Evolutionary conservation across 2,888 invertebrate species (phyloP).

Genomic region (Pristionchus entomophagus): DNA sequence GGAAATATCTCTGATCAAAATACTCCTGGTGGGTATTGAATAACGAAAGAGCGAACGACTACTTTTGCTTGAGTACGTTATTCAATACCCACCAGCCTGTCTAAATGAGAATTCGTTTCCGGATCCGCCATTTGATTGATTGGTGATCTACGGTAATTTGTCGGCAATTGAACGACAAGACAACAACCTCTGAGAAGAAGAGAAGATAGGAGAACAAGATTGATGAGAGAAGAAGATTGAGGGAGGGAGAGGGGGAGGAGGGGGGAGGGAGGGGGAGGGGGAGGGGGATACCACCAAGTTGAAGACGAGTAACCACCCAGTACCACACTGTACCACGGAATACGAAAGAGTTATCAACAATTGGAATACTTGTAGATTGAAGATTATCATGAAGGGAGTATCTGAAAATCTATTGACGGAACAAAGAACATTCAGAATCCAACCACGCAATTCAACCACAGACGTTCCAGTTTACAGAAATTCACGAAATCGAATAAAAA

Average conservation of each 20-base stretch:
- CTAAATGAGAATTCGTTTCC: too few species aligned
- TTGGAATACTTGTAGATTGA: not conserved
- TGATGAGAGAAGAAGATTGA: slow-evolving; percentile 36
- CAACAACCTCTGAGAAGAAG: slow-evolving; percentile 23
- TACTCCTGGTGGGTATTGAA: too few species aligned
- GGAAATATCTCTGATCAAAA: not conserved
- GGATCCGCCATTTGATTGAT: slow-evolving; percentile 1
- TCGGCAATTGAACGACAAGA: slow-evolving; percentile 41
- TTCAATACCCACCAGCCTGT: too few species aligned
- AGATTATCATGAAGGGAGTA: too few species aligned
- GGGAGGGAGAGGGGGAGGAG: slow-evolving; percentile 17
- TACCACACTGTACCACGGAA: not conserved
- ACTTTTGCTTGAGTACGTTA: too few species aligned
- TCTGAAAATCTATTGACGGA: not conserved
- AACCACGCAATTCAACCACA: not conserved
- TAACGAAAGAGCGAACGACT: too few species aligned
- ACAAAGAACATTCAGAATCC: not conserved
- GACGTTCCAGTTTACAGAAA: slow-evolving; percentile 1
- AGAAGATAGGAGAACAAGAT: slow-evolving; percentile 37
- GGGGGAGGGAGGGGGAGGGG: slow-evolving; percentile 21
- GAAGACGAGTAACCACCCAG: not conserved
- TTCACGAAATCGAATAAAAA: not conserved
- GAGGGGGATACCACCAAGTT: not conserved
- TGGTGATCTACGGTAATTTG: slow-evolving; percentile 4
- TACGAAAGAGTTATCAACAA: not conserved